A percentile compares a stretch with the other conserved stretches of the same genome.
These are phyloP conservation scores for Muntiacus reevesi DNA, from an alignment of 2,113 vertebrate species.

Conservation along the genomic window DNA sequence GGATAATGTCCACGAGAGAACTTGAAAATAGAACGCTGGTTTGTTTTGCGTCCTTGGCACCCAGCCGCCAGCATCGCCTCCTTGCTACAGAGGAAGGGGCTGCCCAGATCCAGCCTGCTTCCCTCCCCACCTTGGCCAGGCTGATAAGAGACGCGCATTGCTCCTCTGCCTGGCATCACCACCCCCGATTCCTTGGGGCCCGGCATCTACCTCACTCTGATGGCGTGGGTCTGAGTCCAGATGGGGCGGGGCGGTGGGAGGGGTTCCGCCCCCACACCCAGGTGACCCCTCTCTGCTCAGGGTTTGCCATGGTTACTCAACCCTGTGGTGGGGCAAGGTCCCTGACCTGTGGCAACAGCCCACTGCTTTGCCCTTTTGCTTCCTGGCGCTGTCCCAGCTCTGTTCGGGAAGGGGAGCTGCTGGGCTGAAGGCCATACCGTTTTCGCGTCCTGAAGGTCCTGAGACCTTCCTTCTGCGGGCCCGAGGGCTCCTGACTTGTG, in stretches of 20 bases:
- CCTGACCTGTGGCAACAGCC: neutral
- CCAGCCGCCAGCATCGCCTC: constrained; percentile 44
- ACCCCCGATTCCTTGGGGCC: neutral
- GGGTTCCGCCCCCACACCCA: neutral
- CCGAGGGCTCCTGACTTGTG: neutral
- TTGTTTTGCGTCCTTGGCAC: constrained; percentile 74
- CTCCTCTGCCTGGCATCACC: neutral
- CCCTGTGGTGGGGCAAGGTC: neutral
- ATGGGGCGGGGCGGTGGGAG: neutral
- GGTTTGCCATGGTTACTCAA: neutral
- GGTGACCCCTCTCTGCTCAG: neutral
- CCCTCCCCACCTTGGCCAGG: constrained; percentile 37
- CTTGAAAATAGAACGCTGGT: constrained; percentile 68
- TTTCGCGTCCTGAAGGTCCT: neutral
- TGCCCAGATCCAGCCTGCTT: neutral
- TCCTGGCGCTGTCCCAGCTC: neutral
- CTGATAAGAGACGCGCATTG: constrained; percentile 45
- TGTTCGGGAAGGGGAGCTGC: neutral
- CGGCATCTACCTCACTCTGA: neutral
- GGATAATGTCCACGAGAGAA: constrained; percentile 63
- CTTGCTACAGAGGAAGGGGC: constrained; percentile 58
- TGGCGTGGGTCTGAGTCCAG: neutral
- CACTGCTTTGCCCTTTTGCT: neutral
- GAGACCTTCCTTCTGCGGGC: neutral
- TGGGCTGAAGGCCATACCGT: neutral